Percentiles rank a stretch among this genome's conserved stretches.
phyloP scores from a whole-genome alignment of 2,797 vertebrate genomes.

The Menidia menidia region DNA sequence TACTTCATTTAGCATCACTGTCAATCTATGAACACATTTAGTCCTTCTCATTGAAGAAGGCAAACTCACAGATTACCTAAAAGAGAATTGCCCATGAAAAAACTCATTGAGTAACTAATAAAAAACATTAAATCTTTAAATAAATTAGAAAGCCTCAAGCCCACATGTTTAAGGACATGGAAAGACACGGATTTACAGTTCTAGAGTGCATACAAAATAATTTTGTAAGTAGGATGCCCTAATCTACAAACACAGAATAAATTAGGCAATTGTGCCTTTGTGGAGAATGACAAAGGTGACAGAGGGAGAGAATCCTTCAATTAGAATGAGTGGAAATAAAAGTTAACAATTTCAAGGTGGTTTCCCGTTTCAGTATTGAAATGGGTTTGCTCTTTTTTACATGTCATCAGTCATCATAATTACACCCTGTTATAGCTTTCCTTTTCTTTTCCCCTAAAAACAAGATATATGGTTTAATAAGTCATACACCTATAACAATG shows the following conservation, averaged over 20 bases:
- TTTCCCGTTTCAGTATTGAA: conserved; percentile 4
- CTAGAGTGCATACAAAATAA: too few relatives aligned
- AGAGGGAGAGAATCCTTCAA: not conserved
- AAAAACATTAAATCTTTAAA: conserved; percentile 9
- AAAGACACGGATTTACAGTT: too few relatives aligned
- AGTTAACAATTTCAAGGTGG: conserved; percentile 1
- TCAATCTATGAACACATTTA: too few relatives aligned
- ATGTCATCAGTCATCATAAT: conserved; percentile 63
- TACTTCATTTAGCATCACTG: too few relatives aligned
- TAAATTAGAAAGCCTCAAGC: too few relatives aligned
- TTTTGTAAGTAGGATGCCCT: not conserved
- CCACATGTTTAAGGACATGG: too few relatives aligned
- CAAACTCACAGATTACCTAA: not conserved
- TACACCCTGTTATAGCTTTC: conserved; percentile 36
- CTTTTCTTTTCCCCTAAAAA: conserved; percentile 44
- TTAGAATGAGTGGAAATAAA: not conserved
- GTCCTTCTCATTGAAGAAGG: not conserved
- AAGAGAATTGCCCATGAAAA: not conserved
- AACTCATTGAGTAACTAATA: not conserved
- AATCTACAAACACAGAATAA: conserved; percentile 8
- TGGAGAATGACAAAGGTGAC: not conserved
- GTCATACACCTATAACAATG: conserved; percentile 55
- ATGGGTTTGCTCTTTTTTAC: conserved; percentile 57
- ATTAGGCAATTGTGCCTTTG: not conserved
- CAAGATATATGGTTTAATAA: conserved; percentile 66